Conservation (phyloP, 1,140 invertebrate species). For the Nixonia krombeini region DNA sequence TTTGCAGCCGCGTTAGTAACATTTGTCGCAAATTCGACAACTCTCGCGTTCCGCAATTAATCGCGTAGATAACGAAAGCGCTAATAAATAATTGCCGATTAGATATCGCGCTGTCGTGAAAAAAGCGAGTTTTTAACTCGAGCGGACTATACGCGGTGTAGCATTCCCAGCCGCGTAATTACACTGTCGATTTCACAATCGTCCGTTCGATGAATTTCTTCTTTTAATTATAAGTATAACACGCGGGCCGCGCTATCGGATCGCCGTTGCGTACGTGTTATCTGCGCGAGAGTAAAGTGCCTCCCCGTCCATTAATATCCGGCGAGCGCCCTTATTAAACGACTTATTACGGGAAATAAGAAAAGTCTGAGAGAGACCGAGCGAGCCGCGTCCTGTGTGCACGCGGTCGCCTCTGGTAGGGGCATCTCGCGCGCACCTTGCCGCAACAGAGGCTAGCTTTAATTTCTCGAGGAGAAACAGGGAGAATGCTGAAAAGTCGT, state of each 20-base stretch:
- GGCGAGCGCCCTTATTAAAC: constrained; percentile 42
- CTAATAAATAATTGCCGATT: not conserved
- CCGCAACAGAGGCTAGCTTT: constrained; percentile 6
- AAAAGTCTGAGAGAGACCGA: constrained; percentile 19
- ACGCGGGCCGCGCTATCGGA: too few species aligned
- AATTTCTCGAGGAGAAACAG: constrained; percentile 22
- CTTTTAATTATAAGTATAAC: constrained; percentile 28
- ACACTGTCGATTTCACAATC: constrained; percentile 47
- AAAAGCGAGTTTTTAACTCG: too few species aligned
- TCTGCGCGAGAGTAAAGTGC: constrained; percentile 26
- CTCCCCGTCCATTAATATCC: constrained; percentile 41
- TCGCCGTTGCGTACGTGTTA: constrained; percentile 16
- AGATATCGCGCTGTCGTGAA: too few species aligned
- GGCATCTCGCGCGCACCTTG: not conserved
- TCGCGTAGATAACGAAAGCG: not conserved
- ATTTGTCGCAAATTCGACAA: not conserved
- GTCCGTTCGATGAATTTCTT: constrained; percentile 41
- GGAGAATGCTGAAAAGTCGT: constrained; percentile 20
- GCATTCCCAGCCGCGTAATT: constrained; percentile 19
- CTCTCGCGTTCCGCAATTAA: not conserved
- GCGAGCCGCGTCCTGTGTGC: too few species aligned
- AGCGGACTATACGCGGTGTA: too few species aligned
- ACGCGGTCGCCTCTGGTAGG: not conserved
- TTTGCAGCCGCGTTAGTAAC: not conserved
- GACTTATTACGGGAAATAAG: constrained; percentile 41